These are phyloP conservation scores for Diadumene lineata DNA, from an alignment of 92 coral and sea anemone genomes.

Conservation along the genomic window DNA sequence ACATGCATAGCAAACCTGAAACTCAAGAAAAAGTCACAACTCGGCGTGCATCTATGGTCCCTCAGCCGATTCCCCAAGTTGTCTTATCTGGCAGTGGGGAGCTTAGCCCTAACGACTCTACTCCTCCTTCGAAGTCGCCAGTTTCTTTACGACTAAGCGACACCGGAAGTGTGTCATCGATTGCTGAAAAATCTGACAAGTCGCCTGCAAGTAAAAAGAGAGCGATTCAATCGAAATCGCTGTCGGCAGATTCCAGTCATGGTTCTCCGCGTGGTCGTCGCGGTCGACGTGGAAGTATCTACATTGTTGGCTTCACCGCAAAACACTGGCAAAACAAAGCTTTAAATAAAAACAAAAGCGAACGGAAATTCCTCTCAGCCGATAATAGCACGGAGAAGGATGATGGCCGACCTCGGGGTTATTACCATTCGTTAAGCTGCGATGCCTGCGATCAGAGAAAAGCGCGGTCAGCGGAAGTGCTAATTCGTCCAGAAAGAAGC, in stretches of 20 bases:
- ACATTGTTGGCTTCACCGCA: constrained; percentile 92
- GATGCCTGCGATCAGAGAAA: constrained; percentile 16
- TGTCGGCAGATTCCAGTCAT: constrained; percentile 61
- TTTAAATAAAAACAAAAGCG: constrained; percentile 56
- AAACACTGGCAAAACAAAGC: constrained; percentile 98
- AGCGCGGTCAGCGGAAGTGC: constrained; percentile 24
- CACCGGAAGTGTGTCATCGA: constrained; percentile 4
- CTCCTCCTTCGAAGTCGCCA: constrained; percentile 37
- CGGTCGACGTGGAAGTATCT: constrained; percentile 96
- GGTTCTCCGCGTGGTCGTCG: constrained; percentile 86
- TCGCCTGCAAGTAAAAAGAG: constrained; percentile 32
- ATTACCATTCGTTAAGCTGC: constrained; percentile 21
- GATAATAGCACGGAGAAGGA: constrained; percentile 20
- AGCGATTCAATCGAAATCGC: constrained; percentile 51
- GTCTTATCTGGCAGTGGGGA: constrained; percentile 16
- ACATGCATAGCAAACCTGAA: constrained; percentile 19
- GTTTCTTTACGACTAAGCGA: constrained; percentile 38
- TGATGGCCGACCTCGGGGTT: not conserved
- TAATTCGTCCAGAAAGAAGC: constrained; percentile 8
- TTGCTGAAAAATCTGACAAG: constrained; percentile 25
- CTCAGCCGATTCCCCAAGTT: constrained; percentile 18
- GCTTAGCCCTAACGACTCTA: constrained; percentile 9
- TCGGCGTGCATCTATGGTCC: not conserved
- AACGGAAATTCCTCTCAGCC: constrained; percentile 34
- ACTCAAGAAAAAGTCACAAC: not conserved